Percentiles rank a stretch among this genome's conserved stretches.
These are phyloP conservation scores for Archilochus colubris DNA, from an alignment of 2,113 vertebrate genomes.

Conservation along the genomic window DNA sequence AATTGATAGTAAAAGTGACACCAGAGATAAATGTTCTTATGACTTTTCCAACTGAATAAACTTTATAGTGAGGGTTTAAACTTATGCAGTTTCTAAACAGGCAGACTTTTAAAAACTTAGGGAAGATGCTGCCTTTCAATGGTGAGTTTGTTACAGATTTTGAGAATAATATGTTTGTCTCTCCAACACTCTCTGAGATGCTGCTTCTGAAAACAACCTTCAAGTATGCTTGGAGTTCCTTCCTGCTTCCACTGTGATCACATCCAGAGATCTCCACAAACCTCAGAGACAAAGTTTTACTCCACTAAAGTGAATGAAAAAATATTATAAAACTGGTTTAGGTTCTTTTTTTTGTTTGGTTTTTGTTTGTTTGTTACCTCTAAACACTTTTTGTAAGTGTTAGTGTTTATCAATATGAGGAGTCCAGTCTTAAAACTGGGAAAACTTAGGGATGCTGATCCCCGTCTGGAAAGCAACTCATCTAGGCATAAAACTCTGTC, in stretches of 20 bases:
- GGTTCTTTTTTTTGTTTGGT: not conserved
- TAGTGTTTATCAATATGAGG: not conserved
- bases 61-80: not conserved
- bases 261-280: not conserved
- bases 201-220: not conserved
- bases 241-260: not conserved
- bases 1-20: constrained; percentile 12
- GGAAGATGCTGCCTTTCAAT: not conserved
- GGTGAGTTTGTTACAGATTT: not conserved
- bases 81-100: not conserved
- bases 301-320: not conserved
- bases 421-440: not conserved
- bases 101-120: not conserved
- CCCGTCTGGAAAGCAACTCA: not conserved
- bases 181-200: not conserved
- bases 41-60: not conserved
- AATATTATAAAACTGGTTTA: not conserved
- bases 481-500: not conserved
- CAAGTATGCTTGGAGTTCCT: not conserved
- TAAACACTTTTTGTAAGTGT: not conserved
- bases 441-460: not conserved
- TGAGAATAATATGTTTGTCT: not conserved
- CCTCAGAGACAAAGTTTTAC: not conserved
- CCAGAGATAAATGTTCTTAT: not conserved
- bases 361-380: not conserved